Conservation (phyloP, 2,113 vertebrate species). For the Melanostigma gelatinosum region DNA sequence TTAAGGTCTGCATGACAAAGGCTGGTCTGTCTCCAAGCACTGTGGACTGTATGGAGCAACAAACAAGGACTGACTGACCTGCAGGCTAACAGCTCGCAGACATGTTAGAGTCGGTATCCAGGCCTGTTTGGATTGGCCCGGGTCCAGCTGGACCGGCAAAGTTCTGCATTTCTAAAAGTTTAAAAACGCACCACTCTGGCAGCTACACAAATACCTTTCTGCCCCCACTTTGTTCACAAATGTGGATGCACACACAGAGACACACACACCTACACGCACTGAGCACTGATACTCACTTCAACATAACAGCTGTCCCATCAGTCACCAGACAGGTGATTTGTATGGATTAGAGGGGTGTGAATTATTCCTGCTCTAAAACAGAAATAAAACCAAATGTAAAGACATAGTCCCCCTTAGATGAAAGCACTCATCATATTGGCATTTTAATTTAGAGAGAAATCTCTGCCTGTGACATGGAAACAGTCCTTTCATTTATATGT, state of each 20-base stretch:
- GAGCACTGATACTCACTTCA: neutral
- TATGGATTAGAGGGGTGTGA: slow-evolving; percentile 23
- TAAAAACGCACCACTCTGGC: slow-evolving; percentile 33
- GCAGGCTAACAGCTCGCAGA: slow-evolving; percentile 62
- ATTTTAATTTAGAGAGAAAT: slow-evolving; percentile 7
- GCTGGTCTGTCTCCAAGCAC: slow-evolving; percentile 42
- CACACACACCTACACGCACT: neutral
- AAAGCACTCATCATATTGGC: neutral
- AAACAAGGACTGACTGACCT: slow-evolving; percentile 61
- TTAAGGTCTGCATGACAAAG: slow-evolving; percentile 62
- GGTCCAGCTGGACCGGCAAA: slow-evolving; percentile 64
- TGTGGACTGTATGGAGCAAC: slow-evolving; percentile 28
- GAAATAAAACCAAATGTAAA: slow-evolving; percentile 12
- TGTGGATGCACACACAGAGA: slow-evolving; percentile 3
- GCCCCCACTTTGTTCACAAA: neutral
- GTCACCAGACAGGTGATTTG: slow-evolving; percentile 38
- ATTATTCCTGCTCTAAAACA: neutral
- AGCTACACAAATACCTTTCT: slow-evolving; percentile 6
- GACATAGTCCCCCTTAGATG: neutral
- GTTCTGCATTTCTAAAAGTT: slow-evolving; percentile 45
- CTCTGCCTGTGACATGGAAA: neutral
- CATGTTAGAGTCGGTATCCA: slow-evolving; percentile 72
- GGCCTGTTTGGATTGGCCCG: slow-evolving; percentile 78
- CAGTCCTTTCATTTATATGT: slow-evolving; percentile 8
- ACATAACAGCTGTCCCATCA: slow-evolving; percentile 28